Base-by-base conservation (phyloP, 2,888 invertebrate species). In the Magallana nippona region DNA sequence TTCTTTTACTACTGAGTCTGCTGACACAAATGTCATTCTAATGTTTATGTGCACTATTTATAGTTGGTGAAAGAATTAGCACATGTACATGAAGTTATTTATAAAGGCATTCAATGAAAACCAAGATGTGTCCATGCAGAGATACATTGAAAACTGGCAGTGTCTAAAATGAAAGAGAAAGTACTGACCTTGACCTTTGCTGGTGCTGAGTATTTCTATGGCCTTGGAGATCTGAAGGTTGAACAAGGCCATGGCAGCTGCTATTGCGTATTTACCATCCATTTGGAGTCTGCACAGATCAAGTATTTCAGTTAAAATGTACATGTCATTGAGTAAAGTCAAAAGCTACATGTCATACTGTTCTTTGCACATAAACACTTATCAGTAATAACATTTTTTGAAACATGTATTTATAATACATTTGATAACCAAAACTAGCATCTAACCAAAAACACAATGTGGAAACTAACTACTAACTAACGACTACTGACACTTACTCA, bases 181-280 rank as follows among this genome's bases (percentile, higher is more conserved):
- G 55, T 78, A 44, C 78, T 22, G n/a, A 78, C 78, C 55, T 78
- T 78, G 78, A 56, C n/a, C 56, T 55, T 56, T 27, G 3, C 97
- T 97, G 88, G 96, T 96, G 88, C 96, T 97, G 84, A 98, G 95
- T 91, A 98, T 97, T 91, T 97, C 97, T 84, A 98, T 97, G 56
- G 98, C 98, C 91, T 96, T 95, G 84, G 96, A 96, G 89, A 98
- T 95, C 93, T 97, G 96, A 91, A 98, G 95, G 94, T 98, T 97
- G 95, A 98, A 98, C 82, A 98, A 96, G 79, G 98, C 97, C 84
- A 98, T 96, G 84, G 98, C 97, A 60, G 98, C 98, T 63, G 98
- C 98, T 93, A 98, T 96, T 83, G 97, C 96, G 94, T 96, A 96
- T 90, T 96, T 96, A 83, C 96, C 96, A 93, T 97, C 97, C n/a